Conservation (phyloP, 2,888 invertebrate species). For the Brachylomia viminalis region DNA sequence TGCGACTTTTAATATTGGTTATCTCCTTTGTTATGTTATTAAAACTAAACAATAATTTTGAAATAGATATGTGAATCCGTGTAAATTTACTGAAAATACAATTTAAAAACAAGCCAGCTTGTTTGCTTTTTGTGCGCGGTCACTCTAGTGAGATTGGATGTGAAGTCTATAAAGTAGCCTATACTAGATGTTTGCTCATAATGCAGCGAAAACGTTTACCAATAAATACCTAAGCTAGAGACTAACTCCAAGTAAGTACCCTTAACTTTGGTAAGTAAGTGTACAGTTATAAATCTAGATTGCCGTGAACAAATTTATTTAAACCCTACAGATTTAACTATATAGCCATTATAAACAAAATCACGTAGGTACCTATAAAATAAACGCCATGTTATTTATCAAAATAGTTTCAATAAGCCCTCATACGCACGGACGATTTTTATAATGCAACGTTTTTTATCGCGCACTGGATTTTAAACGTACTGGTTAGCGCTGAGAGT, state of each 20-base stretch:
- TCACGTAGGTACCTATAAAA: background rate
- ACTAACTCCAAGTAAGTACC: background rate
- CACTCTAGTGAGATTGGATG: background rate
- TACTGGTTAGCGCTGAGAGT: too few species aligned
- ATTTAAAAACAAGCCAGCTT: background rate
- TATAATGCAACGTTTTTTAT: too few species aligned
- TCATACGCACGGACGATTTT: too few species aligned
- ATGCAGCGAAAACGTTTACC: background rate
- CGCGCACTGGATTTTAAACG: too few species aligned
- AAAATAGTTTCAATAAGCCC: background rate
- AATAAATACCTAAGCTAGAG: background rate
- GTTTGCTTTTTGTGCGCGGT: background rate
- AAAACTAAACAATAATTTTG: background rate
- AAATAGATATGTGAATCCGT: background rate
- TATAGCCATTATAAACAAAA: background rate
- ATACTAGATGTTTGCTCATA: background rate
- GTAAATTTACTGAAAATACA: background rate
- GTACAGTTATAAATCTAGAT: background rate
- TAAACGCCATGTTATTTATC: background rate
- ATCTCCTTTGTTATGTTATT: background rate
- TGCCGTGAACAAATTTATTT: background rate
- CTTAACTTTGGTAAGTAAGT: background rate
- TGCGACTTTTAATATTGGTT: background rate
- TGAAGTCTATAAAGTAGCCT: background rate
- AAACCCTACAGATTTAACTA: background rate